Evolutionary conservation across 1,140 invertebrate genomes (phyloP), one percentile per base, ranked within the genome.

Genomic region (Zaprionus camerounensis): DNA sequence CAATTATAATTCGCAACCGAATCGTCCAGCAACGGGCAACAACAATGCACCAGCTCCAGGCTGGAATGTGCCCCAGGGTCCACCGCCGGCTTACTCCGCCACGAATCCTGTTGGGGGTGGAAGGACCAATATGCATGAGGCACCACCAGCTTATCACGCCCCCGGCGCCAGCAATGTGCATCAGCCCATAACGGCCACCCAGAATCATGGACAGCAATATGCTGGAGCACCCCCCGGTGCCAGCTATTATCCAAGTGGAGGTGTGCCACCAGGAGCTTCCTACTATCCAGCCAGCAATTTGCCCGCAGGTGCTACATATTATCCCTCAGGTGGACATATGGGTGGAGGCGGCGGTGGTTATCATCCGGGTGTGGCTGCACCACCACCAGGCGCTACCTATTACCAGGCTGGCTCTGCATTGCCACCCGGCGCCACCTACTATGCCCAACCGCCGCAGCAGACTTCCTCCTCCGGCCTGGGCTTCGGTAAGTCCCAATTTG

Each of bases 51-150:
- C 71, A 3, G 66, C 67, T 11, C 66, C 66, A 11, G 91, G 91
- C 9, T 92, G 91, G 91, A 92, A 92, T 84, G 91, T 91, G 2
- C 91, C 91, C 2, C 79, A 85, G 17, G 91, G 90, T 12, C 84
- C 85, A 5, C 87, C 86, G 11, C 88, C 91, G 3, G 80, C 91
- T 1, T 92, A 92, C 53, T 88, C 91, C 2, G 82, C 91, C n/a
- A 55, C 78, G 3, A 91, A 91, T 78, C 72, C 85, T 0, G 77
- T 22, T 1, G 90, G 84, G 1, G 90, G 91, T 12, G 84, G 78
- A 0, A 76, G 77, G 9, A 77, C 86, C n/a, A 92, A 92, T 49
- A 53, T 92, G 57, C 80, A 92, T 70, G 91, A 91, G 41, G 49
- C 73, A 1, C 76, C 91, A 34, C 91, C 91, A 3, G 56, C 87